Percentiles rank a stretch among this genome's conserved stretches.
These are phyloP conservation scores for Sebastes fasciatus DNA, from an alignment of 2,113 vertebrate species.

Conservation along the genomic window DNA sequence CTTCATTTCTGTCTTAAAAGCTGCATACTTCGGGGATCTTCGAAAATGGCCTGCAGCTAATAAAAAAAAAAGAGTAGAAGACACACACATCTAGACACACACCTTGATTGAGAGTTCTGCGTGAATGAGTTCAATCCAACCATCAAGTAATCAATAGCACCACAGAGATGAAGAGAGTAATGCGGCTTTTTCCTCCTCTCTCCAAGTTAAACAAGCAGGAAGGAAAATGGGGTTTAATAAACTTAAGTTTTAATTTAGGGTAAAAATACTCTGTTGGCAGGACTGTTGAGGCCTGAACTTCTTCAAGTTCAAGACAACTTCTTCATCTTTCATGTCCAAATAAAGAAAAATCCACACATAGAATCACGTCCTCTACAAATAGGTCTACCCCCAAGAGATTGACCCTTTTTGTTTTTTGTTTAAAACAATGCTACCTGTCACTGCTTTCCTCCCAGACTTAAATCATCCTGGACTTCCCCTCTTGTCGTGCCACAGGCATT, in stretches of 20 bases:
- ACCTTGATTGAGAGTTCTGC: slow-evolving; percentile 38
- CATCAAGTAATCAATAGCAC: slow-evolving; percentile 65
- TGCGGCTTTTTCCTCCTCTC: not conserved
- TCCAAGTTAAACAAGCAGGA: slow-evolving; percentile 11
- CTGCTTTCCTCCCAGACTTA: slow-evolving; percentile 10
- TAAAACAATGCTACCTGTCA: slow-evolving; percentile 51
- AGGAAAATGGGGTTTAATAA: slow-evolving; percentile 41
- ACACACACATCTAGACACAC: not conserved
- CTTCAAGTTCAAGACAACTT: not conserved
- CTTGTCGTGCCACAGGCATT: slow-evolving; percentile 16
- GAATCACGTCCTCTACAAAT: slow-evolving; percentile 7
- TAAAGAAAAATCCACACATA: not conserved
- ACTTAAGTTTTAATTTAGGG: slow-evolving; percentile 26
- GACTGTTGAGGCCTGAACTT: slow-evolving; percentile 2
- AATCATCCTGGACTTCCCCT: slow-evolving; percentile 61
- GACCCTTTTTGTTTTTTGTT: slow-evolving; percentile 2
- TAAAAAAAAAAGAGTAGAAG: not conserved
- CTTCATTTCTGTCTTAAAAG: not conserved
- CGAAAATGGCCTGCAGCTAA: slow-evolving; percentile 1
- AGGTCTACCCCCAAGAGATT: slow-evolving; percentile 9
- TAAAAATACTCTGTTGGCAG: not conserved
- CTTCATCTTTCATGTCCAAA: not conserved
- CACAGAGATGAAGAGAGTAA: not conserved
- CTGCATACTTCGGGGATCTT: not conserved
- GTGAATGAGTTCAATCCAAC: slow-evolving; percentile 61